A percentile compares a stretch with the other conserved stretches of the same genome.
Evolutionary conservation across 2,113 vertebrate species (phyloP).

Genomic region (Lichenostomus cassidix): DNA sequence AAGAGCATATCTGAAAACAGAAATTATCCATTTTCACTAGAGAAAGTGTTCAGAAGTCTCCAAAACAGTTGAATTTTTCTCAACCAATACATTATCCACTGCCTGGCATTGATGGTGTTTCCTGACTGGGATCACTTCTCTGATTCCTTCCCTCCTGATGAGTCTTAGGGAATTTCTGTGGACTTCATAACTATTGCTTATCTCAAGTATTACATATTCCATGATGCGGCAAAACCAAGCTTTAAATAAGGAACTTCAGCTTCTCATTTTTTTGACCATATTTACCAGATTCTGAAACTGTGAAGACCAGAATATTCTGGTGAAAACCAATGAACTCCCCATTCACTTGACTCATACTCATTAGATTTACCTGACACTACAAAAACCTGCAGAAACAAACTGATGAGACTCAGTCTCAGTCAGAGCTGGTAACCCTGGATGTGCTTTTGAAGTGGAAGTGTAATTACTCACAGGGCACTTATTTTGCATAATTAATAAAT

Average conservation of each 20-base stretch:
- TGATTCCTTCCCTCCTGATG: not conserved
- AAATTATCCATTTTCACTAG: not conserved
- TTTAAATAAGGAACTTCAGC: not conserved
- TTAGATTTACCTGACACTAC: not conserved
- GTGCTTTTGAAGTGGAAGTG: not conserved
- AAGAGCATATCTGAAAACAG: not conserved
- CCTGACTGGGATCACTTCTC: not conserved
- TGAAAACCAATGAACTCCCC: not conserved
- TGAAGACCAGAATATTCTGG: not conserved
- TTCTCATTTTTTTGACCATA: not conserved
- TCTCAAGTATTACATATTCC: not conserved
- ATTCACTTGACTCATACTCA: not conserved
- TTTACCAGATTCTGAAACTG: not conserved
- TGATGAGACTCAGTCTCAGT: not conserved
- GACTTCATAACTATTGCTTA: not conserved
- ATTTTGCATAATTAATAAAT: not conserved
- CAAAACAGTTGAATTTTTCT: not conserved
- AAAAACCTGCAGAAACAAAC: not conserved
- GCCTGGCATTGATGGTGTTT: not conserved
- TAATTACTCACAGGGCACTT: not conserved
- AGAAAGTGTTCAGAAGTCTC: not conserved
- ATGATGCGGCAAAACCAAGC: not conserved
- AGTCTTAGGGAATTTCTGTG: not conserved
- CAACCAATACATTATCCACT: not conserved
- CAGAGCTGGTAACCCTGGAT: not conserved